Base-by-base conservation (phyloP, 2,888 invertebrate genomes). In the Limnephilus auricula region DNA sequence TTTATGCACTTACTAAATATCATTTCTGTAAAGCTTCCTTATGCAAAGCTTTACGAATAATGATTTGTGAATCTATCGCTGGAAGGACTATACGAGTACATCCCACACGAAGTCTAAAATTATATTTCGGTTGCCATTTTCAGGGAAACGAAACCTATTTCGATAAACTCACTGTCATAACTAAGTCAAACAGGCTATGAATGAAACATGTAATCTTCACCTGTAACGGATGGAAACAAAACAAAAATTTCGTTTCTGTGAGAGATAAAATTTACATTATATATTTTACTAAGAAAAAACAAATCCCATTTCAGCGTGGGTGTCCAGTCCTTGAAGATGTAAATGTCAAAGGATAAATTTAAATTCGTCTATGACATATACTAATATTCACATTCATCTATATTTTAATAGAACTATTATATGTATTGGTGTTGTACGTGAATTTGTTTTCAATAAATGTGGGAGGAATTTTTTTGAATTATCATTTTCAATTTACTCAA, bases 141-240 rank as follows among this genome's bases (percentile, higher is more conserved):
- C 65, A 65, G 30, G 31, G 3, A 32, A 2, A 80, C 15, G 30
- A 13, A 80, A 80, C 13, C 13, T 80, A 79, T 80, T 32, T 80
- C 31, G 30, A 80, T 31, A 80, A 80, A 31, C 15, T 80, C 32
- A 80, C 32, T 80, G 30, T 80, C 32, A 32, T 15, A 80, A 18
- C 15, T 15, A 80, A 32, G 30, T 80, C 80, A 80, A 80, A 80
- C 18, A 80, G 65, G 18, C 32, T 15, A 80, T 80, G 80, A 80
- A 80, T 80, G 80, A 80, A 80, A 32, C 80, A 80, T 80, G 80
- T 80, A 80, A 80, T 80, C 80, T 32, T 32, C 18, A 13, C 80
- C 80, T 80, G 31, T 79, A 79, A 31, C 79, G 31, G 79, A 79
- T 31, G 31, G 30, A 80, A 31, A 80, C 80, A 80, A 80, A 80